A percentile compares a stretch with the other conserved stretches of the same genome.
Conservation (phyloP, 92 coral and sea anemone species). For the Umimayanthus kanabou region DNA sequence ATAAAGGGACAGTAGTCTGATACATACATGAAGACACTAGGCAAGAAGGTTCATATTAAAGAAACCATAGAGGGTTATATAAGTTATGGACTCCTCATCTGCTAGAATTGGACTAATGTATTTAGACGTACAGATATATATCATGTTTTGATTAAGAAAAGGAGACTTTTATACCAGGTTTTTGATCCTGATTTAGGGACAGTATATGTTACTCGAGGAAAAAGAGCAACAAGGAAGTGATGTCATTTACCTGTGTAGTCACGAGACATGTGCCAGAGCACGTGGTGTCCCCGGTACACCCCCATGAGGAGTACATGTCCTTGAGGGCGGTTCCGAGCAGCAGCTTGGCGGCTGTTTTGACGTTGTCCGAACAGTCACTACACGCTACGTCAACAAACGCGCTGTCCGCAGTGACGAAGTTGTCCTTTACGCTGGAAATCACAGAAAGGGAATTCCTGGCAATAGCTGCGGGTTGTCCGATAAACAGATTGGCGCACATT, state of each 20-base stretch:
- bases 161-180: neutral
- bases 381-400: constrained; percentile 59
- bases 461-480: constrained; percentile 60
- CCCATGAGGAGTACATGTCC: constrained; percentile 60
- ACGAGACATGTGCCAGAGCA: constrained; percentile 81
- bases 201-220: neutral
- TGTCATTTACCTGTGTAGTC: constrained; percentile 62
- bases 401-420: constrained; percentile 52
- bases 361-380: constrained; percentile 49
- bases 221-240: neutral
- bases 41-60: too few species aligned
- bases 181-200: too few species aligned
- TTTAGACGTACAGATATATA: too few species aligned
- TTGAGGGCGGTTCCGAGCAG: constrained; percentile 64
- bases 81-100: too few species aligned
- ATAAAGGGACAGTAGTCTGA: too few species aligned
- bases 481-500: constrained; percentile 72
- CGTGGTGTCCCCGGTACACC: constrained; percentile 55
- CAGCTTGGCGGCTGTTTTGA: constrained; percentile 58
- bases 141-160: neutral
- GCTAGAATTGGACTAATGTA: too few species aligned
- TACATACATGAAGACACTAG: too few species aligned
- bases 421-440: constrained; percentile 56
- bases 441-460: constrained; percentile 66
- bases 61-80: too few species aligned